phyloP scores from a whole-genome alignment of 2,888 invertebrate species.

The Himalopsyche kuldschensis region DNA sequence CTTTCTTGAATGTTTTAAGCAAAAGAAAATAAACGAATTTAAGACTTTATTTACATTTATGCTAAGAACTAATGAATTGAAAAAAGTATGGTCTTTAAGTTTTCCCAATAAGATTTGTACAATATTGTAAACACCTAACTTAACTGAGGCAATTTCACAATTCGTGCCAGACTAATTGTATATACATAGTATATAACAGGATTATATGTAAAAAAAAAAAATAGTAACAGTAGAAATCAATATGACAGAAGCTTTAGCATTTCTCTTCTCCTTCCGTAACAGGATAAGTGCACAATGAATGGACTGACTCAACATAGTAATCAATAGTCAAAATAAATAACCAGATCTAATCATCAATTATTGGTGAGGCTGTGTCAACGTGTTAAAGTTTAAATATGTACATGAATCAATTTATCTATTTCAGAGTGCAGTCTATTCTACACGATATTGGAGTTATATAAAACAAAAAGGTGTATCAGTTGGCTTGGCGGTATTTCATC shows the following conservation, averaged over 20 bases:
- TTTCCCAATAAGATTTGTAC: too few relatives aligned
- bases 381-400: not conserved
- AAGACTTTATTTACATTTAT: too few relatives aligned
- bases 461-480: conserved; percentile 64
- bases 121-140: not conserved
- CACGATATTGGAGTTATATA: conserved; percentile 61
- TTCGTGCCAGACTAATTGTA: not conserved
- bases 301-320: too few relatives aligned
- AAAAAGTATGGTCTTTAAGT: too few relatives aligned
- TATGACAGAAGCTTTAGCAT: too few relatives aligned
- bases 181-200: not conserved
- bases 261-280: too few relatives aligned
- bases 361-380: not conserved
- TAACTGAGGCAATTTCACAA: not conserved
- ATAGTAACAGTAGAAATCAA: too few relatives aligned
- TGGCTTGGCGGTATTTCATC: conserved; percentile 59
- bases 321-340: conserved; percentile 5
- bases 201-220: too few relatives aligned
- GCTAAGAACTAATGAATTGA: too few relatives aligned
- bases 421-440: conserved; percentile 63
- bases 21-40: too few relatives aligned
- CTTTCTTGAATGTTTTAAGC: too few relatives aligned
- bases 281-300: too few relatives aligned
- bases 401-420: conserved; percentile 34
- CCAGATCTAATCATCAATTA: not conserved